Base-by-base conservation (phyloP, 2,888 invertebrate genomes). In the Thyatira batis region DNA sequence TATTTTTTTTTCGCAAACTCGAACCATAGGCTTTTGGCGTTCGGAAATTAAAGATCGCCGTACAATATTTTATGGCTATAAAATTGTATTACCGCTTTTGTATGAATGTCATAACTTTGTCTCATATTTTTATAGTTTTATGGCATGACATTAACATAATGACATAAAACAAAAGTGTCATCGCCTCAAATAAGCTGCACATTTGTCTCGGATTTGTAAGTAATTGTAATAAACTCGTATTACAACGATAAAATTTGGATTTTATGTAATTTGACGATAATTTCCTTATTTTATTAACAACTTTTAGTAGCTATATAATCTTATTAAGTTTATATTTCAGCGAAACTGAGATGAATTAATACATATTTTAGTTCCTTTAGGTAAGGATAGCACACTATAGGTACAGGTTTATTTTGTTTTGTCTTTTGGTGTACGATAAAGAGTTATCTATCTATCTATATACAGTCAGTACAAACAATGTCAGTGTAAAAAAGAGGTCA, bases 1-100 rank as follows among this genome's bases (percentile, higher is more conserved):
- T 57, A 51, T 50, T 55, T 58, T 50, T n/a, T 27, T 43, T 13
- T 48, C 20, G 23, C 1, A 27, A 10, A 13, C 49, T 45, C 49
- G 44, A 50, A 11, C 9, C 17, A 39, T 39, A 17, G 39, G 8
- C 17, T 17, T 39, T 39, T 17, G 39, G 17, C 39, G 1, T 4
- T 13, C 4, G 39, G 17, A 17, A 13, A 17, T 39, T 17, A 17
- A 39, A 39, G 10, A n/a, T n/a, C 17, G 13, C 11, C 17, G 17
- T 8, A 17, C 6, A 13, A 13, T 13, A 33, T 33, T 33, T 33
- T n/a, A 28, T 11, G 28, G 0, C 8, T 39, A 17, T 39, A 39
- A 39, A 5, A 39, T 39, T 13, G n/a, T n/a, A 39, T n/a, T n/a
- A 5, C 6, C 5, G 39, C 4, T 20, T 20, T 43, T 17, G 20